Percentiles rank a stretch among this genome's conserved stretches.
phyloP scores from a whole-genome alignment of 2,888 invertebrate genomes.

The Coenonympha arcania region DNA sequence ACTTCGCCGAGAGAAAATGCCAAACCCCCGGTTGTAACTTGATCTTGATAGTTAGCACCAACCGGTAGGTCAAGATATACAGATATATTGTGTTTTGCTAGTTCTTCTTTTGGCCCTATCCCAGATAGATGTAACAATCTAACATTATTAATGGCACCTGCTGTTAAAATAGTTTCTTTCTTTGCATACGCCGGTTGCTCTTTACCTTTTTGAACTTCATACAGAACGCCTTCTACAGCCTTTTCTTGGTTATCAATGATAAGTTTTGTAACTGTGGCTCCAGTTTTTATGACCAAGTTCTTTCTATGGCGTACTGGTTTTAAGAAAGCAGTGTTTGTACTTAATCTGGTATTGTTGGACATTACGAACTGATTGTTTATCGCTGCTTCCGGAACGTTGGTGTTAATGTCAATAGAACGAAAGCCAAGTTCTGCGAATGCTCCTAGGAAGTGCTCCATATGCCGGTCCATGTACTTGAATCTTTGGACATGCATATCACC shows the following conservation, averaged over 20 bases:
- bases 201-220: slow-evolving; percentile 61
- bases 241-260: slow-evolving; percentile 57
- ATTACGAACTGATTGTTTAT: slow-evolving; percentile 63
- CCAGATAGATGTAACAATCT: slow-evolving; percentile 61
- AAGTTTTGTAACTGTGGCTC: slow-evolving; percentile 59
- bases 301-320: slow-evolving; percentile 60
- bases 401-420: slow-evolving; percentile 57
- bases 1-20: slow-evolving; percentile 55
- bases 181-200: slow-evolving; percentile 58
- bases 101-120: slow-evolving; percentile 54
- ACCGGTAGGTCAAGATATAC: slow-evolving; percentile 54
- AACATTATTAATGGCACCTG: slow-evolving; percentile 67
- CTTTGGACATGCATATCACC: slow-evolving; percentile 65
- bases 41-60: slow-evolving; percentile 64
- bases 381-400: slow-evolving; percentile 58
- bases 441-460: slow-evolving; percentile 55
- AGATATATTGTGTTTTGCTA: slow-evolving; percentile 56
- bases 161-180: slow-evolving; percentile 58
- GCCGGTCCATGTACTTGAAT: slow-evolving; percentile 58
- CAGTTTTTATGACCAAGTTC: slow-evolving; percentile 56
- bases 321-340: slow-evolving; percentile 59
- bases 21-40: slow-evolving; percentile 63
- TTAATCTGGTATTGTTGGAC: slow-evolving; percentile 61
- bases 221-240: slow-evolving; percentile 56
- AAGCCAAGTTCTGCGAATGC: slow-evolving; percentile 65